Conservation (phyloP, 2,888 invertebrate genomes). For the Cataglyphis altisquamis region DNA sequence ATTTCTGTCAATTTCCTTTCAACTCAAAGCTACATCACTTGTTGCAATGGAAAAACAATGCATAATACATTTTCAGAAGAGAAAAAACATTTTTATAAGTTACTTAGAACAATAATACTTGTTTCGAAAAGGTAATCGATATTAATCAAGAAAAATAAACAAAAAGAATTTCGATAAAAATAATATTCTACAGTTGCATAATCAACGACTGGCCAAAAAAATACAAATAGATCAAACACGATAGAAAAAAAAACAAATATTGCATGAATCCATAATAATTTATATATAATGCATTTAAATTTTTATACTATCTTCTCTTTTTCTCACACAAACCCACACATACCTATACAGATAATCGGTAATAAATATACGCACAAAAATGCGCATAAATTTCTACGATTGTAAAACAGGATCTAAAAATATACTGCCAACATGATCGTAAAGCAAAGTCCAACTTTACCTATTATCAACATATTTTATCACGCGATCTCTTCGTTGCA, state of each 20-base stretch:
- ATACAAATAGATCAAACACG: background rate
- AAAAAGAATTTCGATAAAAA: background rate
- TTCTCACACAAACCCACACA: background rate
- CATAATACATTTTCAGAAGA: background rate
- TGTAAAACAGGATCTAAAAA: constrained; percentile 3
- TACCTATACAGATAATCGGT: background rate
- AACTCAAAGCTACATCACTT: background rate
- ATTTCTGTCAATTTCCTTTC: background rate
- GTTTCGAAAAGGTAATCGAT: background rate
- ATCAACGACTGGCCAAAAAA: background rate
- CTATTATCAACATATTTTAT: constrained; percentile 9
- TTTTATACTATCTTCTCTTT: background rate
- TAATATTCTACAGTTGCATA: background rate
- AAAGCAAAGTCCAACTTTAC: constrained; percentile 15
- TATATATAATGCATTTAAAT: background rate
- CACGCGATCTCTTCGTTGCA: constrained; percentile 13
- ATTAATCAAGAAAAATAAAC: background rate
- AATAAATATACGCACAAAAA: constrained; percentile 16
- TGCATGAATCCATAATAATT: background rate
- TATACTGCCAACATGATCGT: background rate
- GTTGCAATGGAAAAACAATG: background rate
- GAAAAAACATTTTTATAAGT: background rate
- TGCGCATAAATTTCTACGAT: background rate
- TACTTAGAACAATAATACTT: background rate
- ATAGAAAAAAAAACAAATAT: constrained; percentile 10